Evolutionary conservation across 2,888 invertebrate species (phyloP).

Genomic region (Orgyia antiqua): DNA sequence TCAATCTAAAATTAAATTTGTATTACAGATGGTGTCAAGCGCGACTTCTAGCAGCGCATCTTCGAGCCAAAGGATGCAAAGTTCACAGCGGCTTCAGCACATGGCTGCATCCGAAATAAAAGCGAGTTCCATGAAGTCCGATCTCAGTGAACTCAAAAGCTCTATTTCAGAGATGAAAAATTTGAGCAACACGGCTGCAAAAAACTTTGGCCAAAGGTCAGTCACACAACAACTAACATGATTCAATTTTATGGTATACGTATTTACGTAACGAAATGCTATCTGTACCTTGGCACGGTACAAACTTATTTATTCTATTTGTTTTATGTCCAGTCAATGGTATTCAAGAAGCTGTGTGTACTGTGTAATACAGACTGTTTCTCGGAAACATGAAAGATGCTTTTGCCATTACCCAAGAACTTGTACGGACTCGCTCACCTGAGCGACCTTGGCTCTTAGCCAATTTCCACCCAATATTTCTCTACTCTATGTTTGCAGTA

Average conservation of each 20-base stretch:
- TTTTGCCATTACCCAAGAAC: slow-evolving; percentile 43
- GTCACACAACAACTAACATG: slow-evolving; percentile 12
- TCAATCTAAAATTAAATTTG: too few species aligned
- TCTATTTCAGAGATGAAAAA: slow-evolving; percentile 93
- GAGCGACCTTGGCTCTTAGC: slow-evolving; percentile 69
- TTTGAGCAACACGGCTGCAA: slow-evolving; percentile 68
- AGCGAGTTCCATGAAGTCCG: slow-evolving; percentile 89
- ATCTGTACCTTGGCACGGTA: neutral
- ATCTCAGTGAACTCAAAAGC: slow-evolving; percentile 87
- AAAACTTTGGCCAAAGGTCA: slow-evolving; percentile 69
- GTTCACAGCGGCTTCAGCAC: slow-evolving; percentile 74
- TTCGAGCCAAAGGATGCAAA: slow-evolving; percentile 78
- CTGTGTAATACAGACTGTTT: slow-evolving; percentile 36
- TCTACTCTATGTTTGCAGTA: slow-evolving; percentile 65
- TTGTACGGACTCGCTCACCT: slow-evolving; percentile 65
- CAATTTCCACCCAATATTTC: slow-evolving; percentile 66
- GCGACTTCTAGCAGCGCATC: slow-evolving; percentile 79
- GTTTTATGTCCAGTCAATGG: slow-evolving; percentile 40
- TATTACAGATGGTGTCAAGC: slow-evolving; percentile 74
- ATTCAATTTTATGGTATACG: too few species aligned
- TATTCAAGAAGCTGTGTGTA: too few species aligned
- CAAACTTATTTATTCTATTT: slow-evolving; percentile 19
- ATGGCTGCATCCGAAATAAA: slow-evolving; percentile 85
- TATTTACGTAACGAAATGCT: neutral
- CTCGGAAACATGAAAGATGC: slow-evolving; percentile 32